These are phyloP conservation scores for Gymnobelideus leadbeateri DNA, from an alignment of 2,113 vertebrate genomes.

Conservation along the genomic window DNA sequence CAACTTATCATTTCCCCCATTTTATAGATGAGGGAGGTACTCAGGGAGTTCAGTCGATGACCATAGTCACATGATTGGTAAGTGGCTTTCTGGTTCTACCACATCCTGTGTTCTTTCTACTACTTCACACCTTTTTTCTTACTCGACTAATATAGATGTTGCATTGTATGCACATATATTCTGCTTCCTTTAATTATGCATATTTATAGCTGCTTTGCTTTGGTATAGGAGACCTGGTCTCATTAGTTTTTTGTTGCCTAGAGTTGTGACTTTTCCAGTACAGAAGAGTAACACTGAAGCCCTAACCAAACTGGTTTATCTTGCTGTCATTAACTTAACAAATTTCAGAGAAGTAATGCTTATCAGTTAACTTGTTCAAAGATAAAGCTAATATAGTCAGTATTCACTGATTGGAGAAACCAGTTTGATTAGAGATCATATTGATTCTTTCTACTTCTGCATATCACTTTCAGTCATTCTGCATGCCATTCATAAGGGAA, in stretches of 20 bases:
- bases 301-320: slow-evolving; percentile 49
- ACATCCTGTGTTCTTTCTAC: not conserved
- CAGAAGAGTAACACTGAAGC: not conserved
- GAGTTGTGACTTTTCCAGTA: not conserved
- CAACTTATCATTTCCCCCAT: not conserved
- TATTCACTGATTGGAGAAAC: slow-evolving; percentile 52
- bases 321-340: slow-evolving; percentile 50
- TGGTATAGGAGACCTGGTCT: not conserved
- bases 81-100: not conserved
- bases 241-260: not conserved
- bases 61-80: not conserved
- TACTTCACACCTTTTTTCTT: not conserved
- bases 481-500: slow-evolving; percentile 19
- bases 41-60: not conserved
- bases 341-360: slow-evolving; percentile 38
- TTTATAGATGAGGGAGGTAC: not conserved
- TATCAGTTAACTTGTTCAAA: slow-evolving; percentile 56
- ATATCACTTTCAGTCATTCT: slow-evolving; percentile 37
- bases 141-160: not conserved
- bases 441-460: slow-evolving; percentile 33
- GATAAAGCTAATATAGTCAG: slow-evolving; percentile 29
- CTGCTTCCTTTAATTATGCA: not conserved
- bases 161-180: not conserved
- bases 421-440: slow-evolving; percentile 38
- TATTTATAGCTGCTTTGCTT: not conserved